These are phyloP conservation scores for Diploptera punctata DNA, from an alignment of 2,888 invertebrate species.

Conservation along the genomic window DNA sequence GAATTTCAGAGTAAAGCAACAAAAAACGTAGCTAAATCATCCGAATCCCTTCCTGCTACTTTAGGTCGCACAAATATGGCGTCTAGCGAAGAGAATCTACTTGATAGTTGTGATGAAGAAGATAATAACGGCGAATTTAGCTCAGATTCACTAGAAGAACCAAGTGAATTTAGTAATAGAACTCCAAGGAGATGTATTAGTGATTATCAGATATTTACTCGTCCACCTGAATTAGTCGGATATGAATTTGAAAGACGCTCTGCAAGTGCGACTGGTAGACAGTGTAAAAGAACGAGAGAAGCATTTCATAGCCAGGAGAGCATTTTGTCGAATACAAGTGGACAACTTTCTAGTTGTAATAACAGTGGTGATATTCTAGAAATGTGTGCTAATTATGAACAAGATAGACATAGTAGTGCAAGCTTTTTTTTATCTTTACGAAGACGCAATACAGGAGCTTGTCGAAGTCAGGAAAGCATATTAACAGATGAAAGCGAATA, in stretches of 20 bases:
- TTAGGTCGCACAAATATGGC: conserved; percentile 46
- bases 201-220: conserved; percentile 74
- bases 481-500: conserved; percentile 72
- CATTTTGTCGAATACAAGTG: conserved; percentile 49
- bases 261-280: conserved; percentile 32
- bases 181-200: conserved; percentile 72
- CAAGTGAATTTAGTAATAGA: conserved; percentile 56
- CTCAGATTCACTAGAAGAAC: conserved; percentile 80
- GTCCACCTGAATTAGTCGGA: conserved; percentile 55
- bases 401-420: conserved; percentile 66
- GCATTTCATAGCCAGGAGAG: conserved; percentile 51
- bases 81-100: conserved; percentile 47
- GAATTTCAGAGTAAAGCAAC: conserved; percentile 1
- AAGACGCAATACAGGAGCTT: conserved; percentile 65
- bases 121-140: conserved; percentile 69
- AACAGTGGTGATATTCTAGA: conserved; percentile 52
- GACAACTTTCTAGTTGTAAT: conserved; percentile 46
- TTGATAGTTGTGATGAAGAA: conserved; percentile 49
- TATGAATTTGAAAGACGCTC: conserved; percentile 27
- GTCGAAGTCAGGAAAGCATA: conserved; percentile 78
- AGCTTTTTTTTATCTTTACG: conserved; percentile 78
- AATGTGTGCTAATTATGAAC: conserved; percentile 50
- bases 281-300: conserved; percentile 42
- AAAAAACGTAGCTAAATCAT: conserved; percentile 50
- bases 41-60: conserved; percentile 53